phyloP scores from a whole-genome alignment of 2,113 vertebrate species.

The Phoxinus phoxinus region DNA sequence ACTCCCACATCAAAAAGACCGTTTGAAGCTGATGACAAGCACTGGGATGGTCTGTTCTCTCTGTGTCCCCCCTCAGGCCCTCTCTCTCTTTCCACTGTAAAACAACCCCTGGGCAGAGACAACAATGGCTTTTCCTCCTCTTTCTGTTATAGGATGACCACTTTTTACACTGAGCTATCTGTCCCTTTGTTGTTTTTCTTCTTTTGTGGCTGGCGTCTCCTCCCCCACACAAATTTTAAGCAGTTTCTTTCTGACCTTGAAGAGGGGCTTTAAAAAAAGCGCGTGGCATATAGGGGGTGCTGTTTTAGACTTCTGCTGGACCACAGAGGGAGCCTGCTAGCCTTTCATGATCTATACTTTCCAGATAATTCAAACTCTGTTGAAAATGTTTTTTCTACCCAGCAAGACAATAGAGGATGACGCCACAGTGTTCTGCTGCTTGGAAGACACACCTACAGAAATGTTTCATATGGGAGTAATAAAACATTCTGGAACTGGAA shows the following conservation, averaged over 20 bases:
- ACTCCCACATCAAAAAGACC: constrained; percentile 72
- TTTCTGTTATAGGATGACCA: constrained; percentile 57
- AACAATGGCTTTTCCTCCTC: constrained; percentile 69
- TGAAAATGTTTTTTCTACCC: constrained; percentile 10
- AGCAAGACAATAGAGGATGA: constrained; percentile 49
- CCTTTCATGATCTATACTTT: constrained; percentile 28
- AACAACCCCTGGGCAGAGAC: constrained; percentile 66
- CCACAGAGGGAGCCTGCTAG: background rate
- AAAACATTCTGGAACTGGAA: background rate
- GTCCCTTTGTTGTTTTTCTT: constrained; percentile 51
- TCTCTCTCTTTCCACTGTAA: constrained; percentile 66
- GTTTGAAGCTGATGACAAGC: constrained; percentile 77
- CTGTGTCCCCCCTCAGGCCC: constrained; percentile 60
- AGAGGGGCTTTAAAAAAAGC: background rate
- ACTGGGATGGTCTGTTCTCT: constrained; percentile 65
- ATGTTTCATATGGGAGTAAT: constrained; percentile 4
- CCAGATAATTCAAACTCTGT: background rate
- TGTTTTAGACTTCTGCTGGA: constrained; percentile 23
- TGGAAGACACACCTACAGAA: constrained; percentile 7
- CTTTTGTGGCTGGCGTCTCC: constrained; percentile 49
- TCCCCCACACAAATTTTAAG: constrained; percentile 40
- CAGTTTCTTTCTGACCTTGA: constrained; percentile 26
- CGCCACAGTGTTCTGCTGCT: background rate
- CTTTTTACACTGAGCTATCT: constrained; percentile 56
- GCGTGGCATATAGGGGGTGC: constrained; percentile 47